Conservation (phyloP, 2,113 vertebrate species). For the Acrocephalus arundinaceus region DNA sequence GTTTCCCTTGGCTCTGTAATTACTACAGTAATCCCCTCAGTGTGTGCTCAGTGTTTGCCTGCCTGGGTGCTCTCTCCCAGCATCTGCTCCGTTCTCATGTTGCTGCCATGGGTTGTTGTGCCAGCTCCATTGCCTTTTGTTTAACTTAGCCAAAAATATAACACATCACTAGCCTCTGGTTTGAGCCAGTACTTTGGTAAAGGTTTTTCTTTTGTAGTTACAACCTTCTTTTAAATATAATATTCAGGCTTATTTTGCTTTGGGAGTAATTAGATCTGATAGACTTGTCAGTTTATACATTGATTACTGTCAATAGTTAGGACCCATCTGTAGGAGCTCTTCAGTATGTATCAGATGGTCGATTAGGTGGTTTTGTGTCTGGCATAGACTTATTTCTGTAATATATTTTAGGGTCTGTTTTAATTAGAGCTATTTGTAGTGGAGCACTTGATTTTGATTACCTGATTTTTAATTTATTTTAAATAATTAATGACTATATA, state of each 20-base stretch:
- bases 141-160: neutral
- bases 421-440: neutral
- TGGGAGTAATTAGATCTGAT: neutral
- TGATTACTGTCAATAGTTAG: neutral
- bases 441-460: neutral
- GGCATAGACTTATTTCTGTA: neutral
- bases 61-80: neutral
- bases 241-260: neutral
- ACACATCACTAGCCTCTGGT: fast-evolving
- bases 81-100: slow-evolving; percentile 17
- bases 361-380: neutral
- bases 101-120: neutral
- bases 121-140: slow-evolving; percentile 7
- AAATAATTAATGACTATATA: neutral
- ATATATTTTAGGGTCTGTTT: neutral
- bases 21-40: neutral
- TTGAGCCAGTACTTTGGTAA: neutral
- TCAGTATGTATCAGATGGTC: neutral
- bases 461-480: neutral
- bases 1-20: neutral
- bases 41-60: neutral
- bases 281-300: neutral
- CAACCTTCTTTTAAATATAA: neutral
- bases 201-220: neutral
- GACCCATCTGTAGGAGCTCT: neutral